These are phyloP conservation scores for Aldrovandia affinis DNA, from an alignment of 2,797 vertebrate genomes.

Conservation along the genomic window DNA sequence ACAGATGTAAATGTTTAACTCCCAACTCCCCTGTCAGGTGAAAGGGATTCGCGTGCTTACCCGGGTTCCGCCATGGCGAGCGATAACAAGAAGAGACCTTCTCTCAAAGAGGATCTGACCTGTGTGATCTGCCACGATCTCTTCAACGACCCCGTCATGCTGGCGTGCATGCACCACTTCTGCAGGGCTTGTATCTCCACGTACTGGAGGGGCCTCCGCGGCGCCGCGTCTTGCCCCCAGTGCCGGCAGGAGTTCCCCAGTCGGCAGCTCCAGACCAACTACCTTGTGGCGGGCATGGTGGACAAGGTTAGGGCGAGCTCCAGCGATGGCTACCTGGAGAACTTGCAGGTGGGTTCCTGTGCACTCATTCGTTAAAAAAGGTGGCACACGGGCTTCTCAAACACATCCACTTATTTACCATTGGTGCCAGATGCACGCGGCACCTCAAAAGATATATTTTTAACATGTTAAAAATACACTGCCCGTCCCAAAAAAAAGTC, in stretches of 20 bases:
- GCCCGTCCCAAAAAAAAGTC: too few relatives aligned
- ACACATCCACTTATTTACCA: not conserved
- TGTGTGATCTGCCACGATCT: constrained; percentile 87
- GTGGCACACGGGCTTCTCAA: not conserved
- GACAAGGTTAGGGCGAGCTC: constrained; percentile 78
- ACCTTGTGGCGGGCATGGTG: constrained; percentile 82
- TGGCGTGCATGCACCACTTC: constrained; percentile 89
- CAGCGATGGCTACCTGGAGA: constrained; percentile 56
- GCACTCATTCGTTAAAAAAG: not conserved
- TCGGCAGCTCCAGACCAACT: constrained; percentile 78
- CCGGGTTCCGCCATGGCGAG: constrained; percentile 38
- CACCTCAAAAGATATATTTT: too few relatives aligned
- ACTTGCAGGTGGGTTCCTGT: constrained; percentile 68
- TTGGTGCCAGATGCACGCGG: not conserved
- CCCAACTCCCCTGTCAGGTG: constrained; percentile 38
- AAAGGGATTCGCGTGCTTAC: not conserved
- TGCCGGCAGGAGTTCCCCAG: constrained; percentile 77
- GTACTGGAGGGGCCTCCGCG: constrained; percentile 74
- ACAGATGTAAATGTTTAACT: not conserved
- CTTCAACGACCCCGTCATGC: constrained; percentile 84
- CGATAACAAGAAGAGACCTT: constrained; percentile 51
- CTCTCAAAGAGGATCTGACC: constrained; percentile 83
- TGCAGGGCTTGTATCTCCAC: constrained; percentile 80
- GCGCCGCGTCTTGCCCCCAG: constrained; percentile 76
- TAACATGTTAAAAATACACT: too few relatives aligned